Conservation (phyloP, 2,797 vertebrate genomes). For the Synaphobranchus kaupii region DNA sequence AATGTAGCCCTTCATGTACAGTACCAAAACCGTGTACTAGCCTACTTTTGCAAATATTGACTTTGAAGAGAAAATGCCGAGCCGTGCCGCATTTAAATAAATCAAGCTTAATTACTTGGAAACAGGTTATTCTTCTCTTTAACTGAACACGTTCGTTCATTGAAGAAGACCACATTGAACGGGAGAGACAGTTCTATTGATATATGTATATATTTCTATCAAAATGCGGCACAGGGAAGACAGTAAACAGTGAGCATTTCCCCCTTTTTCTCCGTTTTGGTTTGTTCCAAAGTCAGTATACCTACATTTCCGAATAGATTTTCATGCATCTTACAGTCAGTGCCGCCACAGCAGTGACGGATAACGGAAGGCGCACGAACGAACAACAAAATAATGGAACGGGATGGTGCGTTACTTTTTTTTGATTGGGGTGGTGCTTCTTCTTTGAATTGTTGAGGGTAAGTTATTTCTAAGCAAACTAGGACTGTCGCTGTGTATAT, state of each 20-base stretch:
- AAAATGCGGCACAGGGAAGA: neutral
- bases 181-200: neutral
- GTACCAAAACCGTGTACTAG: neutral
- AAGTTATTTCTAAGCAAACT: slow-evolving; percentile 23
- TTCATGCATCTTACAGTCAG: slow-evolving; percentile 9
- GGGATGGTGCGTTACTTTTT: slow-evolving; percentile 3
- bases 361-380: neutral
- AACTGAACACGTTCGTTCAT: neutral
- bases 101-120: neutral
- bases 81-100: neutral
- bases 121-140: neutral
- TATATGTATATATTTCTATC: neutral
- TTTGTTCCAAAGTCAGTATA: slow-evolving; percentile 38
- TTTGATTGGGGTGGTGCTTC: slow-evolving; percentile 1
- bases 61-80: neutral
- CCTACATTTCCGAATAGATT: slow-evolving; percentile 22
- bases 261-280: slow-evolving; percentile 32
- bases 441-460: slow-evolving; percentile 27
- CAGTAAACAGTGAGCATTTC: slow-evolving; percentile 15
- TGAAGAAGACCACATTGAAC: neutral
- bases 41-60: neutral
- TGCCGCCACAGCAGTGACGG: slow-evolving; percentile 17
- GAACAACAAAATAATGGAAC: slow-evolving; percentile 17
- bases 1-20: neutral
- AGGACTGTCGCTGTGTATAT: neutral